Base-by-base conservation (phyloP, 1,140 invertebrate genomes). In the Leptestheria dahalacensis region DNA sequence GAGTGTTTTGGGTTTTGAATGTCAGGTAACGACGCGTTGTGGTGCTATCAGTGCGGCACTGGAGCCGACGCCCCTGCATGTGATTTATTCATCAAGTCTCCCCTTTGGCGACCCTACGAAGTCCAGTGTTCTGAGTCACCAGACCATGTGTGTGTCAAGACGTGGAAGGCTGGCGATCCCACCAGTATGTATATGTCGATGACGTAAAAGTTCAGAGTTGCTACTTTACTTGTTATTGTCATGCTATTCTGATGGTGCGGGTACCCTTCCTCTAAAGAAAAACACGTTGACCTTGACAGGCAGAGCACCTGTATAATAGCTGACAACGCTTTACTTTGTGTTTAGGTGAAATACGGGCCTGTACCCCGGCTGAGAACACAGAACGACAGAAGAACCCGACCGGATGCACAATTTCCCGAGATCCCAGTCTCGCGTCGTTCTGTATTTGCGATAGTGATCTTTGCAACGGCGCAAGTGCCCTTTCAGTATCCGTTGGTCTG, bases 71-170 rank as follows among this genome's bases (percentile, higher is more conserved):
- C 26, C 9, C 4, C 53, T 9, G 3, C 53, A 6, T 56, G 53
- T 18, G 15, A 56, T 20, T 20, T 41, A 20, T 56, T 56, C 28
- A 41, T 23, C 15, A 10, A 33, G 2, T 26, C 53, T 18, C 41
- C 53, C 21, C 28, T 41, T 12, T 56, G 53, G 53, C 28, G 26
- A 24, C 53, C 53, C 2, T 56, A n/a, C 25, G 53, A 56, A 29
- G 53, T 56, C 24, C 24, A 56, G 20, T 56, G 53, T 29, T 41
- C 53, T 3, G 33, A 41, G 6, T 41, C 33, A 15, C 53, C 24
- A 28, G 23, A 56, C 2, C 28, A 56, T 25, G 41, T 56, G 12
- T 56, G 53, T 41, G 26, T 56, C n/a, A 56, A 56, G 33, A 56
- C 53, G 1, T 41, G 33, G 33, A 6, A 15, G 15, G 6, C 6